Percentiles rank a stretch among this genome's conserved stretches.
Conservation (phyloP, 2,888 invertebrate genomes). For the Doris montereyensis region DNA sequence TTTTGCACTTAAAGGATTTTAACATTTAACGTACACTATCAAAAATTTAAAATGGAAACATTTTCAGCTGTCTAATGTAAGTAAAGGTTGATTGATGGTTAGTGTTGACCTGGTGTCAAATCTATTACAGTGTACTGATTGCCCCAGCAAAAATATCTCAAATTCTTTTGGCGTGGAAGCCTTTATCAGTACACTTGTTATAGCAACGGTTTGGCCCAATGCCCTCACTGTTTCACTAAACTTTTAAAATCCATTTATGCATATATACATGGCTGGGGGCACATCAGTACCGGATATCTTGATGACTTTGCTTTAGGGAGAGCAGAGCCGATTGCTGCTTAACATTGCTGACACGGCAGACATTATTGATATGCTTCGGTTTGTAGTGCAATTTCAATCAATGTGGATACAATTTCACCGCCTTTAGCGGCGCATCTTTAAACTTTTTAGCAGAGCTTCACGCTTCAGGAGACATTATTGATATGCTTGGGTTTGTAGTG, state of each 20-base stretch:
- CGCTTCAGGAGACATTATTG: slow-evolving; percentile 16
- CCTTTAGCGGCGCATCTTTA: too few relatives aligned
- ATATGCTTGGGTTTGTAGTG: too few relatives aligned
- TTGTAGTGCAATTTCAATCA: background rate
- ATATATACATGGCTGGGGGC: background rate
- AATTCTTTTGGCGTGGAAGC: slow-evolving; percentile 27
- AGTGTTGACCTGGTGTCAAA: slow-evolving; percentile 23
- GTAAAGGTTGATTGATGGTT: slow-evolving; percentile 16
- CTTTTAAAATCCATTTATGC: slow-evolving; percentile 31
- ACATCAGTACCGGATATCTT: slow-evolving; percentile 10
- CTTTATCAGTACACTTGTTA: slow-evolving; percentile 32
- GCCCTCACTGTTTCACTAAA: slow-evolving; percentile 41
- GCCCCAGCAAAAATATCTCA: slow-evolving; percentile 4
- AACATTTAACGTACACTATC: too few relatives aligned
- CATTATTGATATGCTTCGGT: slow-evolving; percentile 25
- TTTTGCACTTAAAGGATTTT: too few relatives aligned
- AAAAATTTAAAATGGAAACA: too few relatives aligned
- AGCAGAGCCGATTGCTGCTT: background rate
- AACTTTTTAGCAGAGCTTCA: too few relatives aligned
- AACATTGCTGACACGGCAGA: background rate
- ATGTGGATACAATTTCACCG: too few relatives aligned
- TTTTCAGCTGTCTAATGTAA: too few relatives aligned
- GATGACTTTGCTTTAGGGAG: slow-evolving; percentile 13
- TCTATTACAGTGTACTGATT: slow-evolving; percentile 40
- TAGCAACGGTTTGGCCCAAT: too few relatives aligned